Base-by-base conservation (phyloP, 2,797 vertebrate species). In the Urophycis tenuis region DNA sequence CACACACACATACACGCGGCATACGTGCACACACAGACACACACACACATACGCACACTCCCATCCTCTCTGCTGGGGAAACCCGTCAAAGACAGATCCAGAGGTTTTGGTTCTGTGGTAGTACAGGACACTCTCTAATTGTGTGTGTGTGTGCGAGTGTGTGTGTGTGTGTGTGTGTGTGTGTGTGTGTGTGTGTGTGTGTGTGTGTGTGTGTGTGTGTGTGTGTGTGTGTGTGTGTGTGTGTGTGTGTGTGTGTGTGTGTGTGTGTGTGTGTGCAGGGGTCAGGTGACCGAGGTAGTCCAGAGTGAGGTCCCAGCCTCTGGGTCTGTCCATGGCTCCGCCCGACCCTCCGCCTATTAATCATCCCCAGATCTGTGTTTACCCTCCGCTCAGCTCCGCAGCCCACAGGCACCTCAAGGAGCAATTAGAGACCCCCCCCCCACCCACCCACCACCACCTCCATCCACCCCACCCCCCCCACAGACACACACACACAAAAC, bases 341-440 rank as follows among this genome's bases (percentile, higher is more conserved):
- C 92, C 95, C 49, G 49, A 95, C 94, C 92, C 94, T 77, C 75
- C 49, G 90, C 94, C 96, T 96, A 97, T 99, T 98, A 98, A 99
- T 99, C 97, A 98, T 97, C 92, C 89, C 92, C 89, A 92, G 93
- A 95, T 95, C 94, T 97, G 90, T 97, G 96, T 96, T 97, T 97
- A 95, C 95, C 90, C 93, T 95, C 93, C 94, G 94, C 95, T 96
- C 96, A 93, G 95, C 96, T 96, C 96, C 96, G 95, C 95, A 96
- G 94, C 93, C 92, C 95, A 92, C 92, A 94, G 93, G 96, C 96
- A 95, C 95, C 97, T 96, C 95, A 96, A 98, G 96, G 96, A 96
- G 97, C 96, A 99, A 98, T 99, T 99, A 98, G 95, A 96, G 95
- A 89, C 84, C 87, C 85, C 82, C 80, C 80, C 82, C 75, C 76